Percentiles rank a stretch among this genome's conserved stretches.
Evolutionary conservation across 2,113 vertebrate species (phyloP).

Genomic region (Illadopsis cleaveri): DNA sequence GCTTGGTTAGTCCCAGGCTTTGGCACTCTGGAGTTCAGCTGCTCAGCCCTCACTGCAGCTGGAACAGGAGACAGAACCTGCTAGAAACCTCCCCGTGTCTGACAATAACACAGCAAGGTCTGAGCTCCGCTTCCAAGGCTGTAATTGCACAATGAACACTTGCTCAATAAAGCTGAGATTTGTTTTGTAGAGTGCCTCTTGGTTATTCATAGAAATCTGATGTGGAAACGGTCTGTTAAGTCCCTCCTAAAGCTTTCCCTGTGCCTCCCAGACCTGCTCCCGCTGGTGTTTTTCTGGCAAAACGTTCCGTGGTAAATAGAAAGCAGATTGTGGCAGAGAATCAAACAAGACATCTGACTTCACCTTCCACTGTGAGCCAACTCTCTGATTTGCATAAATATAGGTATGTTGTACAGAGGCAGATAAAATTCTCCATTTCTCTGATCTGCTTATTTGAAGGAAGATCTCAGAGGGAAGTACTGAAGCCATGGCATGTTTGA

Average conservation of each 20-base stretch:
- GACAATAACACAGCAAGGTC: not conserved
- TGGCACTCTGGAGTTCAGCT: not conserved
- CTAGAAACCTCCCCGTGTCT: not conserved
- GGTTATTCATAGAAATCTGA: slow-evolving; percentile 23
- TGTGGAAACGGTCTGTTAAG: not conserved
- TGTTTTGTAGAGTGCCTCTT: slow-evolving; percentile 56
- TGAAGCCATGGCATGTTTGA: not conserved
- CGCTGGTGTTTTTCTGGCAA: not conserved
- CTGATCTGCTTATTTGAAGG: not conserved
- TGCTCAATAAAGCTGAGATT: slow-evolving; percentile 70
- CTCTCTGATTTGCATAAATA: not conserved
- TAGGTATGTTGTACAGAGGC: not conserved
- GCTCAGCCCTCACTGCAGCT: not conserved
- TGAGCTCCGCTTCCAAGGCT: slow-evolving; percentile 33
- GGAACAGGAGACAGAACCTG: not conserved
- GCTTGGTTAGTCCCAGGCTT: not conserved
- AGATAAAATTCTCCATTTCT: not conserved
- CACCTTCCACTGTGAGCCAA: not conserved
- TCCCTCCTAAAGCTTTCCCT: not conserved
- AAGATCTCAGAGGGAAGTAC: not conserved
- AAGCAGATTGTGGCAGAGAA: slow-evolving; percentile 20
- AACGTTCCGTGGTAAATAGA: not conserved
- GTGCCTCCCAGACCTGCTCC: not conserved
- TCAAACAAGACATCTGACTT: not conserved
- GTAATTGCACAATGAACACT: slow-evolving; percentile 46